Base-by-base conservation (phyloP, 2,888 invertebrate species). In the Ichneumoninae sp. region DNA sequence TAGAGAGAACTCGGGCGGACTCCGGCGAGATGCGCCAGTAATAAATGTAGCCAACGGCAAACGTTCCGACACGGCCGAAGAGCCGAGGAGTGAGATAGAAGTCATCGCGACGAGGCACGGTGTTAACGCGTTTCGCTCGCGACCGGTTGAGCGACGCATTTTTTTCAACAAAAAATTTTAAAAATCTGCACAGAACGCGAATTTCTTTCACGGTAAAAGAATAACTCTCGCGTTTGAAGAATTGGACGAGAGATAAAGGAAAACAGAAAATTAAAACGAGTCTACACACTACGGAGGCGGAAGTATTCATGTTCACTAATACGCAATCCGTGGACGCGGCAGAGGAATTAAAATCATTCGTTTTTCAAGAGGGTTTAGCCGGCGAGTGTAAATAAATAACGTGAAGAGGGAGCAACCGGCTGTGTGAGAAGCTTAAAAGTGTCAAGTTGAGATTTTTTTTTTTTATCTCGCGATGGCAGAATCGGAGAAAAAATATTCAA, bases 401-500 rank as follows among this genome's bases (percentile, higher is more conserved):
- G 40, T 40, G 22, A 52, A 22, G 8, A n/a, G n/a, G 66, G 66
- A 66, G 47, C 13, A 50, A 16, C 4, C 22, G 50, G 10, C 26
- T 50, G 65, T 36, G 75, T 26, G 33, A 16, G 16, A 36, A 6
- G 5, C n/a, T 16, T 26, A 22, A 22, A 40, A 54, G 68, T 70
- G 26, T 50, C 36, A 10, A 71, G 40, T 57, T 65, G 52, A 8
- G 70, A 22, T 72, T 65, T 19, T n/a, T 36, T 60, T 54, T 22
- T 54, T 47, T 16, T 47, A 5, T 47, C 1, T 47, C 19, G 54
- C 66, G 44, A 93, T 93, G 93, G 89, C 91, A 40, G 93, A 93
- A 65, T 89, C 92, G 7, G 94, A 93, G 83, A 92, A 92, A 86
- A 93, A 92, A 75, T 97, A 97, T 92, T 95, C 95, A 19, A 95